Evolutionary conservation across 37 sponge, comb jelly and placozoan species (phyloP).

Genomic region (Haliclona indistincta): DNA sequence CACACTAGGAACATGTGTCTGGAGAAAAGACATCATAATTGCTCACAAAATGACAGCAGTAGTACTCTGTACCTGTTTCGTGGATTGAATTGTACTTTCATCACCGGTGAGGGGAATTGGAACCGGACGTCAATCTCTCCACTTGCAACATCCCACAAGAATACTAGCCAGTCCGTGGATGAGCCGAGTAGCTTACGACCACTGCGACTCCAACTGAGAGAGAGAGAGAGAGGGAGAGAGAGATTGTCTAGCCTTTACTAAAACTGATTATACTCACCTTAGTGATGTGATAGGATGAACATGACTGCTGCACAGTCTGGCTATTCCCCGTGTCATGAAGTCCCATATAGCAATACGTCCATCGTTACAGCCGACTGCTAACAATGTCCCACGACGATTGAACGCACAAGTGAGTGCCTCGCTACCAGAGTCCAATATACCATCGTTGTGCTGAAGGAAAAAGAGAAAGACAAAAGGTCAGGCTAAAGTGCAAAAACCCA

Average conservation of each 20-base stretch:
- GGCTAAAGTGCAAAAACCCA: no score
- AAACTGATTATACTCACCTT: constrained; percentile 65
- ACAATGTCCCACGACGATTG: constrained; percentile 90
- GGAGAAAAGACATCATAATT: no score
- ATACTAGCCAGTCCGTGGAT: constrained; percentile 90
- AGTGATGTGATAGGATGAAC: constrained; percentile 93
- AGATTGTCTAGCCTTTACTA: no score
- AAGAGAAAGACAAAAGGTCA: no score
- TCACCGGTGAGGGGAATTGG: constrained; percentile 87
- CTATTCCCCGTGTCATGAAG: constrained; percentile 93
- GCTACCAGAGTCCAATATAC: constrained; percentile 92
- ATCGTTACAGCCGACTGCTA: constrained; percentile 99
- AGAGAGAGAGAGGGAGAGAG: not conserved
- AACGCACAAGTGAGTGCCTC: constrained; percentile 92
- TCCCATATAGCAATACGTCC: constrained; percentile 94
- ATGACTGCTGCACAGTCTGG: constrained; percentile 80
- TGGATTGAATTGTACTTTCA: constrained; percentile 95
- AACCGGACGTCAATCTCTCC: constrained; percentile 83
- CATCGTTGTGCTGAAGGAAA: constrained; percentile 90
- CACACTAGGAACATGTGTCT: constrained; percentile 92
- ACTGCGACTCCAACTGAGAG: constrained; percentile 78
- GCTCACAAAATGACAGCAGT: not conserved
- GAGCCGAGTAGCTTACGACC: constrained; percentile 83
- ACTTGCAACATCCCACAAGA: constrained; percentile 86
- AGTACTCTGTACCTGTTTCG: constrained; percentile 72